Percentiles rank a stretch among this genome's conserved stretches.
phyloP scores from a whole-genome alignment of 2,888 invertebrate genomes.

The Hymenopus coronatus region DNA sequence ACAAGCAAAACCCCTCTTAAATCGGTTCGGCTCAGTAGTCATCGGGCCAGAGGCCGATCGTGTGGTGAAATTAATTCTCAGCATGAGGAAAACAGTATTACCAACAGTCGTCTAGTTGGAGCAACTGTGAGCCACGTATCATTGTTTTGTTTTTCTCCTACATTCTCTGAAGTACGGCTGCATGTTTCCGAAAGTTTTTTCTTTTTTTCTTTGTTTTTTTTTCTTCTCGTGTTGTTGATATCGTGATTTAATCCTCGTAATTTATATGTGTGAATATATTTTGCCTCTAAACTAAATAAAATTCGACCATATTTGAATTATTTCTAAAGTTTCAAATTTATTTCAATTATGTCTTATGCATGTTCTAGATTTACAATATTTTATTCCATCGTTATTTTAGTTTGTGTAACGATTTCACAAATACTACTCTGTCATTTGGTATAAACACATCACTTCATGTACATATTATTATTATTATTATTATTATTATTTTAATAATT shows the following conservation, averaged over 20 bases:
- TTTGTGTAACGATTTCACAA: neutral
- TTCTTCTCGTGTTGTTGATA: neutral
- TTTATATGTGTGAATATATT: no score
- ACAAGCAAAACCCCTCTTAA: neutral
- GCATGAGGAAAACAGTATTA: neutral
- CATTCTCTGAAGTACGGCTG: neutral
- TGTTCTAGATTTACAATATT: neutral
- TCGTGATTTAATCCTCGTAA: neutral
- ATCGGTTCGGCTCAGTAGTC: neutral
- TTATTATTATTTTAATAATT: no score
- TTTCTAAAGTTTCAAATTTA: neutral
- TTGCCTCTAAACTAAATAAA: neutral
- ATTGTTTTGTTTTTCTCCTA: neutral
- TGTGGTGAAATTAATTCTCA: neutral
- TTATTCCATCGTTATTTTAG: neutral
- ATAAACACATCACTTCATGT: no score
- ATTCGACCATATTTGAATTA: neutral
- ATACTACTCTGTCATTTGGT: no score
- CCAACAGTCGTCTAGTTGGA: neutral
- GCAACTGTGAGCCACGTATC: neutral
- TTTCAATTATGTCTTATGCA: neutral
- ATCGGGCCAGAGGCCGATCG: neutral
- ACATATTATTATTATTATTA: no score
- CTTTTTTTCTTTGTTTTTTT: neutral
- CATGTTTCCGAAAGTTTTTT: neutral